Evolutionary conservation across 2,888 invertebrate genomes (phyloP), one percentile per base, ranked within the genome.

Genomic region (Ophioninae sp.): DNA sequence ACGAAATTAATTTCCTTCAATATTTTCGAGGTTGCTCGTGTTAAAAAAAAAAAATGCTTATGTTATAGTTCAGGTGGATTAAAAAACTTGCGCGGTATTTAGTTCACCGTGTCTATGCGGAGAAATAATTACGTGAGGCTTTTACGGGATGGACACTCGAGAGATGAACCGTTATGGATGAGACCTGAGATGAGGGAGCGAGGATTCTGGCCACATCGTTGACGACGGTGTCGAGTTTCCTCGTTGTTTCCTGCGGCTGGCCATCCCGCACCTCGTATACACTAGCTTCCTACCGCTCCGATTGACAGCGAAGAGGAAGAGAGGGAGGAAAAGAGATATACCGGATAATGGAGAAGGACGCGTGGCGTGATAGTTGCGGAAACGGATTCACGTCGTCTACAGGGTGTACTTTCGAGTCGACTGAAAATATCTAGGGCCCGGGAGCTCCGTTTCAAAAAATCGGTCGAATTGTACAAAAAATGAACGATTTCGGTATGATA

Each of bases 271-370:
- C 20, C 17, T 17, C 41, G 44, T 44, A 44, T 44, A 44, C 44
- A 44, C 21, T 17, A 2, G 21, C 13, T 17, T 56, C 62, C 21
- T 64, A 59, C 59, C 65, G 78, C 70, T 61, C 59, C 69, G 81
- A 81, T 81, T 74, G 77, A 81, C 77, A 81, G 50, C 17, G 50
- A 13, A 13, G 13, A 13, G 44, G 44, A 44, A 13, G 17, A 30
- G 10, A 44, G 44, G 44, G 44, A 44, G 44, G 17, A 30, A 30
- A 30, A 74, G 77, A 69, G 83, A 81, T 81, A 81, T 81, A 81
- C 78, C 81, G 78, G 81, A 74, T 74, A 74, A 83, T 81, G 78
- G 69, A 65, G 78, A 59, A 23, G 74, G 70, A 56, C 70, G 65
- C 65, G 64, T 74, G 70, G 64, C 62, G 50, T 59, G 61, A 61